Conservation (phyloP, 2,113 vertebrate species). For the Neoarius graeffei region DNA sequence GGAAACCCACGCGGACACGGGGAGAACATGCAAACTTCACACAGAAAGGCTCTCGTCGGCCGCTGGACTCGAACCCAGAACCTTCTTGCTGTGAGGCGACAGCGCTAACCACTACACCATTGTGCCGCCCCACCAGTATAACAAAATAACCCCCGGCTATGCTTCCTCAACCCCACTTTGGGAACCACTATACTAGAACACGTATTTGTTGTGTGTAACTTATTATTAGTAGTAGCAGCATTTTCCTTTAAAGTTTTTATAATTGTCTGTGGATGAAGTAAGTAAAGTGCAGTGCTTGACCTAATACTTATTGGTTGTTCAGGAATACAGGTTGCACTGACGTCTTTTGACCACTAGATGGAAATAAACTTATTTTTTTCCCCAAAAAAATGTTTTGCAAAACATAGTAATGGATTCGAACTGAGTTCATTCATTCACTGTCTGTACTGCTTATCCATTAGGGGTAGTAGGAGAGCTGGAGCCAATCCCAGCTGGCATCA, state of each 20-base stretch:
- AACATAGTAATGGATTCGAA: too few species aligned
- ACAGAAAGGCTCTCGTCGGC: too few species aligned
- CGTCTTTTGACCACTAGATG: slow-evolving; percentile 3
- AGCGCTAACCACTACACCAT: too few species aligned
- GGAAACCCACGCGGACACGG: too few species aligned
- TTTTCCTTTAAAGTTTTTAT: neutral
- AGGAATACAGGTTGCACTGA: neutral
- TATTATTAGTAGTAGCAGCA: neutral
- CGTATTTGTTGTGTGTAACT: neutral
- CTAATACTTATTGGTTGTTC: neutral
- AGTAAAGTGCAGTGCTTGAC: neutral
- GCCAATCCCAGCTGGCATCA: too few species aligned
- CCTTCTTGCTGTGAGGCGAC: too few species aligned
- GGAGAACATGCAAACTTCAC: too few species aligned
- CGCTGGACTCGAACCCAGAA: too few species aligned
- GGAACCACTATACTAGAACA: neutral
- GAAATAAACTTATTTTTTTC: neutral
- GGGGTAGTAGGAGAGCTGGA: too few species aligned
- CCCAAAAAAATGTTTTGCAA: too few species aligned
- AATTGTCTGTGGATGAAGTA: neutral
- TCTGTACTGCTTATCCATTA: too few species aligned
- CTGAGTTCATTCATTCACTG: neutral
- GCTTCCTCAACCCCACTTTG: neutral
- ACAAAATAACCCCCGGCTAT: neutral
- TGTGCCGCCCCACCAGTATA: too few species aligned